phyloP scores from a whole-genome alignment of 2,797 vertebrate genomes.

The Loris lydekkerianus region DNA sequence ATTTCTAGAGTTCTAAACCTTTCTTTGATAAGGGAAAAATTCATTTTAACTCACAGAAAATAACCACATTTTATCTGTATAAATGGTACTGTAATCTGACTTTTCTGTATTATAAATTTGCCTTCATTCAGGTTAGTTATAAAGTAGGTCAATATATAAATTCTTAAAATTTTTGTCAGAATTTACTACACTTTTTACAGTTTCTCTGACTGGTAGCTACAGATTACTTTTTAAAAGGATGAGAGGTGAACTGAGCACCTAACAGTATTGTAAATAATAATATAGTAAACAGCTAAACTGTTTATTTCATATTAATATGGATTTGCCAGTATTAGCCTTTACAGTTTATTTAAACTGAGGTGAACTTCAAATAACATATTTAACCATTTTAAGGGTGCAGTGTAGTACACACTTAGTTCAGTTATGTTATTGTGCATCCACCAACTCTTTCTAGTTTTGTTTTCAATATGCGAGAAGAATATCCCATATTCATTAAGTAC shows the following conservation, averaged over 20 bases:
- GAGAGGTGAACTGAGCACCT: neutral
- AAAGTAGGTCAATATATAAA: neutral
- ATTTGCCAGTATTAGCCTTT: neutral
- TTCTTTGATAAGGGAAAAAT: slow-evolving; percentile 47
- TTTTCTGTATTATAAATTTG: slow-evolving; percentile 24
- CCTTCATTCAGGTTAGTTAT: neutral
- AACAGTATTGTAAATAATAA: neutral
- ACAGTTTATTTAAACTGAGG: neutral
- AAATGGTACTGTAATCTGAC: neutral
- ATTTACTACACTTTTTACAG: slow-evolving; percentile 17
- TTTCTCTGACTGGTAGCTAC: neutral
- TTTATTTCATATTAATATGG: slow-evolving; percentile 27
- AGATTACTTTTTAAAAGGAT: neutral
- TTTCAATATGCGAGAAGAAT: slow-evolving; percentile 1
- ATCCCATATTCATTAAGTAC: neutral
- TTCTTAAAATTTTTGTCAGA: neutral
- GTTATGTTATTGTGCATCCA: neutral
- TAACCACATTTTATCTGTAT: neutral
- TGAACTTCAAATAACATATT: neutral
- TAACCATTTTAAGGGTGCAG: neutral
- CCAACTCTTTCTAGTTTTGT: neutral
- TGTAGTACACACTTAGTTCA: neutral
- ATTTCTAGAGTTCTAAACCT: neutral
- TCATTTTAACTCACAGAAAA: slow-evolving; percentile 39
- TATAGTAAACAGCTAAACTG: neutral